phyloP scores from a whole-genome alignment of 2,113 vertebrate species.

The Platysternon megacephalum region DNA sequence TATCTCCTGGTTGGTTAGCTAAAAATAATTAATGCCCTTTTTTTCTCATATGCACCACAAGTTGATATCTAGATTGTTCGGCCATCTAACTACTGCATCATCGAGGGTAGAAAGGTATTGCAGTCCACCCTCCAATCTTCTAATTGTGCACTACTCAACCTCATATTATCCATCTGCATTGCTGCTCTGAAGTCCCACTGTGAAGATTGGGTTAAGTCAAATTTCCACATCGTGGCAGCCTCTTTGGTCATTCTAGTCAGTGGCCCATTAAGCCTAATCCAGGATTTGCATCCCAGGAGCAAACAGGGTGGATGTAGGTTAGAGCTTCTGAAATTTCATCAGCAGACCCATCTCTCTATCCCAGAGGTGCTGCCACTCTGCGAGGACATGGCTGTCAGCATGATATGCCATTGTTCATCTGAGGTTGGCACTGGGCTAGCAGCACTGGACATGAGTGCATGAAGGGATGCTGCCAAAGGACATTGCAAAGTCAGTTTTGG shows the following conservation, averaged over 20 bases:
- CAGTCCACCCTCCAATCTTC: background rate
- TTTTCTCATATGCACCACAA: background rate
- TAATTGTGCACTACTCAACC: background rate
- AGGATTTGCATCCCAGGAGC: background rate
- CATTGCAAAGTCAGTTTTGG: background rate
- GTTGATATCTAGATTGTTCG: background rate
- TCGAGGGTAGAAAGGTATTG: background rate
- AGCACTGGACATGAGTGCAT: background rate
- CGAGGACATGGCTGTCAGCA: background rate
- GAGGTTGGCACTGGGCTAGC: background rate
- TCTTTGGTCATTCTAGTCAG: background rate
- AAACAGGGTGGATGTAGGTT: background rate
- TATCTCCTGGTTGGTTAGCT: background rate
- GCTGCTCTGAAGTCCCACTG: background rate
- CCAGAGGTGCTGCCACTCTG: background rate
- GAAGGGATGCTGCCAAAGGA: background rate
- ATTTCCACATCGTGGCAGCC: background rate
- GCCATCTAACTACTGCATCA: background rate
- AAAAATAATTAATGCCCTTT: rapidly evolving
- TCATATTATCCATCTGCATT: background rate
- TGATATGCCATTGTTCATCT: background rate
- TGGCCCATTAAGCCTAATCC: background rate
- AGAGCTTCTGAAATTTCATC: background rate
- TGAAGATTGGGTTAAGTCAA: background rate
- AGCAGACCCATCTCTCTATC: background rate